Evolutionary conservation across 2,888 invertebrate species (phyloP).

Genomic region (Tiliacea citrago): DNA sequence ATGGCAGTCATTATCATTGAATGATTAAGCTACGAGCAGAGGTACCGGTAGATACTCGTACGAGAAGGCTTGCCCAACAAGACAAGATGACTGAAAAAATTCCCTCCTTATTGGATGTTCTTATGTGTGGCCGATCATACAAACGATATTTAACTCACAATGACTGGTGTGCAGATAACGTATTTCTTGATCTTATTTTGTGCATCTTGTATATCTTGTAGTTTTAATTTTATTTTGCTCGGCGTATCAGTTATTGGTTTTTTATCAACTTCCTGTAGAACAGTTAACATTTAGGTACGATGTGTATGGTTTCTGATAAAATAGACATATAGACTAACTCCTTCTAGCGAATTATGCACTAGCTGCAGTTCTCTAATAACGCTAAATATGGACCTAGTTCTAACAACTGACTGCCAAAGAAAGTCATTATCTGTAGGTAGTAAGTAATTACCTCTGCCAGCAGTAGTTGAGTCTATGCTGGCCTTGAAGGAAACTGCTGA

Average conservation of each 20-base stretch:
- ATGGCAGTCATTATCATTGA: no score
- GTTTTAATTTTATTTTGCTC: slow-evolving; percentile 75
- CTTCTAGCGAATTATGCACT: not conserved
- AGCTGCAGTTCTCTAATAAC: not conserved
- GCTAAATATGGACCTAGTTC: not conserved
- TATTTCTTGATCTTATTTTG: slow-evolving; percentile 73
- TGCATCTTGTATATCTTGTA: slow-evolving; percentile 79
- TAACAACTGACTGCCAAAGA: not conserved
- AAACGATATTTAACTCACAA: slow-evolving; percentile 70
- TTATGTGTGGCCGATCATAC: not conserved
- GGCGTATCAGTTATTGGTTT: slow-evolving; percentile 53
- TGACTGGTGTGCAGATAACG: slow-evolving; percentile 72
- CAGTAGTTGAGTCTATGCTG: not conserved
- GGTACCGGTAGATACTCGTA: not conserved
- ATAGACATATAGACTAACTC: not conserved
- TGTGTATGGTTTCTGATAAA: not conserved
- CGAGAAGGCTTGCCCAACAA: not conserved
- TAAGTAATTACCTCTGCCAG: not conserved
- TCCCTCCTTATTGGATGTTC: not conserved
- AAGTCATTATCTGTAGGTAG: not conserved
- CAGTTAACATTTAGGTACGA: not conserved
- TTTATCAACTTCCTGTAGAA: slow-evolving; percentile 28
- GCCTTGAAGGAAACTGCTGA: not conserved
- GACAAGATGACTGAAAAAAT: not conserved
- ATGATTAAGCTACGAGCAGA: not conserved